phyloP scores from a whole-genome alignment of 2,888 invertebrate genomes.

The Rhaphigaster nebulosa region DNA sequence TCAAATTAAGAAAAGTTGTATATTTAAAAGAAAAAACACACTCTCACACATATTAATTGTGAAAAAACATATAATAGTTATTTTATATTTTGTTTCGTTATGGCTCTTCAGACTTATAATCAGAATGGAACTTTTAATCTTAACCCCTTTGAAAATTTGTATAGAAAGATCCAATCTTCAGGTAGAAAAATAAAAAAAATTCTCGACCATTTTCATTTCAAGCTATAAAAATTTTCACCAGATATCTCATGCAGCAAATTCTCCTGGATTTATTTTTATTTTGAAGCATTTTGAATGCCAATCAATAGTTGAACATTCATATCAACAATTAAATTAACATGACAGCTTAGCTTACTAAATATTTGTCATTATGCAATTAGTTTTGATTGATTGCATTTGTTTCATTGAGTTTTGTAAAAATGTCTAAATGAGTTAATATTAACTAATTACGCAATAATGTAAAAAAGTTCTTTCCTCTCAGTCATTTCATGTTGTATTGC shows the following conservation, averaged over 20 bases:
- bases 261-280: not conserved
- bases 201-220: not conserved
- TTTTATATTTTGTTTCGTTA: not conserved
- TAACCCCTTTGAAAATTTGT: not conserved
- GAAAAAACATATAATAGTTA: not conserved
- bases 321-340: not conserved
- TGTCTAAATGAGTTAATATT: not conserved
- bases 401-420: not conserved
- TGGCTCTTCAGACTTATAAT: not conserved
- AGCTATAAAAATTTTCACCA: not conserved
- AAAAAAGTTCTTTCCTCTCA: not conserved
- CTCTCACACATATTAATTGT: no score
- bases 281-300: not conserved
- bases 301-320: no score
- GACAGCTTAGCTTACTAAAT: not conserved
- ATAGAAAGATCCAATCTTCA: not conserved
- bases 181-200: not conserved
- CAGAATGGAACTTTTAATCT: not conserved
- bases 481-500: not conserved
- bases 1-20: no score
- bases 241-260: not conserved
- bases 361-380: not conserved
- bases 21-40: no score
- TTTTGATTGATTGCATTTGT: not conserved
- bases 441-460: not conserved